phyloP scores from a whole-genome alignment of 2,888 invertebrate genomes.

The Hypselothyrea guttata region DNA sequence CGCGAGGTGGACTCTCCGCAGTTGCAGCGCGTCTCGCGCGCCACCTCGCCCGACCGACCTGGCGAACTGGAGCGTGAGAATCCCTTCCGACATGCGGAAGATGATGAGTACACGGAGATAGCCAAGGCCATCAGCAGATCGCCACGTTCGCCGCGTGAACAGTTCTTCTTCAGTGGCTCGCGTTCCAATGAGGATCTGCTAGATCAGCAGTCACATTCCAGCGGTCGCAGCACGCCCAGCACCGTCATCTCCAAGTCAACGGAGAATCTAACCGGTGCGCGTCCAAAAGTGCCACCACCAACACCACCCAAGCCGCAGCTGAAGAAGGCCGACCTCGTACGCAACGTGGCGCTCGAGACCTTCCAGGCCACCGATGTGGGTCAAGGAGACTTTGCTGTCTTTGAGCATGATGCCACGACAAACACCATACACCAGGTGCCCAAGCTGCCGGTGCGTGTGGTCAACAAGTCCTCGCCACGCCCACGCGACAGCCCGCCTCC shows the following conservation, averaged over 20 bases:
- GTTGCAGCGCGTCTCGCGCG: constrained; percentile 70
- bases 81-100: constrained; percentile 77
- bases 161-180: constrained; percentile 77
- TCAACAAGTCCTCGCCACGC: constrained; percentile 58
- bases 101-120: constrained; percentile 80
- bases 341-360: constrained; percentile 80
- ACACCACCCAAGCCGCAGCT: constrained; percentile 79
- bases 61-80: constrained; percentile 81
- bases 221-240: constrained; percentile 59
- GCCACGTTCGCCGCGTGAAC: constrained; percentile 62
- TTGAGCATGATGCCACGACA: constrained; percentile 80
- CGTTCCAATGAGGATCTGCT: constrained; percentile 79
- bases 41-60: constrained; percentile 49
- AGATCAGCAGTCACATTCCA: constrained; percentile 58
- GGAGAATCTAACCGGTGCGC: constrained; percentile 69
- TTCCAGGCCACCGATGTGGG: constrained; percentile 81
- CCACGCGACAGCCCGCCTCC: constrained; percentile 82
- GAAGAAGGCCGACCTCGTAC: constrained; percentile 80
- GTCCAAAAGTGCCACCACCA: constrained; percentile 68
- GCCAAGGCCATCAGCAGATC: constrained; percentile 78
- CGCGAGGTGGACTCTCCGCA: constrained; percentile 79
- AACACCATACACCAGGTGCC: constrained; percentile 80
- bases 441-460: constrained; percentile 69
- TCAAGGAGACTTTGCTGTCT: constrained; percentile 81
- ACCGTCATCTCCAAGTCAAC: constrained; percentile 72